A percentile compares a stretch with the other conserved stretches of the same genome.
Conservation (phyloP, 2,888 invertebrate genomes). For the Nomada goodeniana region DNA sequence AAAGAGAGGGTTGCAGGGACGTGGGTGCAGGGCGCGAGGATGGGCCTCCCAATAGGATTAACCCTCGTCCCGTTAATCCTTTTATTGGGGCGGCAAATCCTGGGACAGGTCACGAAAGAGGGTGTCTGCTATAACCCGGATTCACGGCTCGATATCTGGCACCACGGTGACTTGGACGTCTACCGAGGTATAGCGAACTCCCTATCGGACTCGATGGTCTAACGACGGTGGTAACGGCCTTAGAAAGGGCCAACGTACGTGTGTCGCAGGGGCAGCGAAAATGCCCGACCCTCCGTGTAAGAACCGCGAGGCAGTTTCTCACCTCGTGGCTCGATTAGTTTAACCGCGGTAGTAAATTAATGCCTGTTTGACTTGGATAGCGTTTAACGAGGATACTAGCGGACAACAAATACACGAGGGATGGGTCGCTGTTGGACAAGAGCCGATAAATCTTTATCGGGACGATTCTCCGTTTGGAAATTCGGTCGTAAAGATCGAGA, state of each 20-base stretch:
- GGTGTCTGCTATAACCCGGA: conserved; percentile 70
- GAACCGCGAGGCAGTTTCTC: too few relatives aligned
- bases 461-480: conserved; percentile 20
- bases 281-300: conserved; percentile 32
- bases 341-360: too few relatives aligned
- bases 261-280: conserved; percentile 55
- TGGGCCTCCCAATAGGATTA: conserved; percentile 82
- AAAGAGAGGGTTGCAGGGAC: conserved; percentile 1
- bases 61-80: conserved; percentile 83
- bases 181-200: conserved; percentile 68
- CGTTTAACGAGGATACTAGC: too few relatives aligned
- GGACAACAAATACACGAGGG: neutral
- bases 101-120: conserved; percentile 79
- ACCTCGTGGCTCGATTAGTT: too few relatives aligned
- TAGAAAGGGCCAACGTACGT: conserved; percentile 62
- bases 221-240: conserved; percentile 68
- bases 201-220: conserved; percentile 60
- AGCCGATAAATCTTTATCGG: conserved; percentile 36
- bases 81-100: conserved; percentile 83
- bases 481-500: conserved; percentile 32
- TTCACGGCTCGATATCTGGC: conserved; percentile 68
- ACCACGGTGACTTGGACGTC: conserved; percentile 60
- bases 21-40: conserved; percentile 73
- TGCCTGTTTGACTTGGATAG: neutral
- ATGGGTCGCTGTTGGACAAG: neutral